These are phyloP conservation scores for Morphnarchus princeps DNA, from an alignment of 2,113 vertebrate species.

Conservation along the genomic window DNA sequence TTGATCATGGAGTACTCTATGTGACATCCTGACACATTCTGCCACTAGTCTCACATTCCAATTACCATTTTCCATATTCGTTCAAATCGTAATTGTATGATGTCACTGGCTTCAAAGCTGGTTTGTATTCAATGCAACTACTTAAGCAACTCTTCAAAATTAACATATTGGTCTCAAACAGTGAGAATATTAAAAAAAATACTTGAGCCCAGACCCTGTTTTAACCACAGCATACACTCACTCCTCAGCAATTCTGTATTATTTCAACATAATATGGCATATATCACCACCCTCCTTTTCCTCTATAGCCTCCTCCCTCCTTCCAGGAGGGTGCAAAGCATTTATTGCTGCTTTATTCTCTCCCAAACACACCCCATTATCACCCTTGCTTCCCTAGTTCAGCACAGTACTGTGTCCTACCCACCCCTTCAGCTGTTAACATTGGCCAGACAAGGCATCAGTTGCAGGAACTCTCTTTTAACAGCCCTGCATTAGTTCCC, in stretches of 20 bases:
- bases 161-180: neutral
- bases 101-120: neutral
- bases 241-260: neutral
- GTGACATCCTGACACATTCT: neutral
- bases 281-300: neutral
- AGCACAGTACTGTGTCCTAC: too few relatives aligned
- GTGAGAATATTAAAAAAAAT: neutral
- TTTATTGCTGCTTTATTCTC: neutral
- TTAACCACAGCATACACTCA: rapidly evolving
- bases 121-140: neutral
- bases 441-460: too few relatives aligned
- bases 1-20: neutral
- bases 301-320: neutral
- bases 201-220: neutral
- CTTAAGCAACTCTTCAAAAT: neutral
- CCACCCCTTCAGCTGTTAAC: neutral
- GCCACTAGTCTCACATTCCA: rapidly evolving
- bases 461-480: too few relatives aligned
- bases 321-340: neutral
- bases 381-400: too few relatives aligned
- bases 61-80: rapidly evolving
- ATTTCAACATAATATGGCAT: neutral
- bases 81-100: rapidly evolving
- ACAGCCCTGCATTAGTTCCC: neutral
- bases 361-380: too few relatives aligned